Conservation (phyloP, 2,113 vertebrate genomes). For the Plecotus auritus region DNA sequence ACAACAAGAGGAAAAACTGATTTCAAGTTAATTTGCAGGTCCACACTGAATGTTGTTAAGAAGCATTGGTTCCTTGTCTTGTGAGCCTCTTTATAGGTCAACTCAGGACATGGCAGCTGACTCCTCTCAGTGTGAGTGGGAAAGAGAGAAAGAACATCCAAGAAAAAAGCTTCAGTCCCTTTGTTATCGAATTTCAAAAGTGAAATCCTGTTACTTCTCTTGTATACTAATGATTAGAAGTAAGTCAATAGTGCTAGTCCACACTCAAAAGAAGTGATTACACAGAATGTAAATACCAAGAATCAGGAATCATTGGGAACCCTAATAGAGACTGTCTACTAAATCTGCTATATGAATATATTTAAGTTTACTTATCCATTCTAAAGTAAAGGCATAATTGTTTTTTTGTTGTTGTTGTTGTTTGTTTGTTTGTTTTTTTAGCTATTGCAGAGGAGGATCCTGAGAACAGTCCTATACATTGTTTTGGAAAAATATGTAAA, state of each 20-base stretch:
- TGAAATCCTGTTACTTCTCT: background rate
- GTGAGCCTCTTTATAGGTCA: background rate
- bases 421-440: background rate
- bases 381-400: background rate
- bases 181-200: background rate
- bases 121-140: background rate
- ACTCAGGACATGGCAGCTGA: background rate
- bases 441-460: background rate
- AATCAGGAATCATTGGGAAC: background rate
- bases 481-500: background rate
- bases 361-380: background rate
- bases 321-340: fast-evolving
- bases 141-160: background rate
- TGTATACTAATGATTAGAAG: background rate
- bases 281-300: background rate
- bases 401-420: too few species aligned
- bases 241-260: background rate
- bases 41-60: too few species aligned
- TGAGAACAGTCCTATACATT: background rate
- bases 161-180: background rate
- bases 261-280: background rate
- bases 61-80: background rate
- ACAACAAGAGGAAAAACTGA: too few species aligned
- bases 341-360: background rate
- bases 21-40: background rate